These are phyloP conservation scores for Pogonocherus hispidulus DNA, from an alignment of 2,888 invertebrate genomes.

Conservation along the genomic window DNA sequence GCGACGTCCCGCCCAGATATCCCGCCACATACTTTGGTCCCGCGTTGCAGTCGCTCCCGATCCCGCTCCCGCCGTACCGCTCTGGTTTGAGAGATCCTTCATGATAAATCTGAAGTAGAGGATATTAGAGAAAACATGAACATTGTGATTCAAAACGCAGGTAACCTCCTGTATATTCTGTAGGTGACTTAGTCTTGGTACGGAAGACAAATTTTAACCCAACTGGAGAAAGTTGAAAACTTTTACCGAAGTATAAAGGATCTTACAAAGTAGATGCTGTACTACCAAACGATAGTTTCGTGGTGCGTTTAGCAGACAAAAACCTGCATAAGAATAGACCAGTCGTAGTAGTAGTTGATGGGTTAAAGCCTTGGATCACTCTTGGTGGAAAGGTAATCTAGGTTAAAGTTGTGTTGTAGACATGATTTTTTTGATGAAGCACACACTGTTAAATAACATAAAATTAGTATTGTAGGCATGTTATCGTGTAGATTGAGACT, in stretches of 20 bases:
- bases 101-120: too few relatives aligned
- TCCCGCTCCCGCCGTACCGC: too few relatives aligned
- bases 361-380: constrained; percentile 1
- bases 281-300: not conserved
- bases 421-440: too few relatives aligned
- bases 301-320: not conserved
- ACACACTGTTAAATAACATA: too few relatives aligned
- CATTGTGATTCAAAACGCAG: not conserved
- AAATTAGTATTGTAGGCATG: too few relatives aligned
- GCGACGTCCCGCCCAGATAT: too few relatives aligned
- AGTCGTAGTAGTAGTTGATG: not conserved
- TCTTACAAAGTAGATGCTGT: not conserved
- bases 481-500: too few relatives aligned
- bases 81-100: too few relatives aligned
- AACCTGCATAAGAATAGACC: not conserved
- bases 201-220: not conserved
- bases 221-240: not conserved
- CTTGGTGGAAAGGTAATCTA: not conserved
- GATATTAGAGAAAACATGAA: too few relatives aligned
- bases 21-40: too few relatives aligned
- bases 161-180: not conserved
- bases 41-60: too few relatives aligned
- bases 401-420: too few relatives aligned
- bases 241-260: not conserved
- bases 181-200: constrained; percentile 1